Evolutionary conservation across 2,113 vertebrate species (phyloP).

Genomic region (Petrocephalus zakoni): DNA sequence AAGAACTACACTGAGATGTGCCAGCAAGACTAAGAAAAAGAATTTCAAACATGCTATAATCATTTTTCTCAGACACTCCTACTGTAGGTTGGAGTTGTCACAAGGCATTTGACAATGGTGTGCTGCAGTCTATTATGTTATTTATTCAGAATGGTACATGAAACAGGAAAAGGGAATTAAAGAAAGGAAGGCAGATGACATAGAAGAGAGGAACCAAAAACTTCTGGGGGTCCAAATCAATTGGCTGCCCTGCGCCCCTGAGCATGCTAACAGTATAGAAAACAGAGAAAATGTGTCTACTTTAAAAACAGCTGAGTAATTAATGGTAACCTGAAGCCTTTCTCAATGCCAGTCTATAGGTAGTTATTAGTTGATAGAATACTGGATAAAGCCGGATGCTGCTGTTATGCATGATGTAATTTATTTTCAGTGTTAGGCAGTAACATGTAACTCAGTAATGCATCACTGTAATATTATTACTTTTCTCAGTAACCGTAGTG

Average conservation of each 20-base stretch:
- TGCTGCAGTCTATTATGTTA: neutral
- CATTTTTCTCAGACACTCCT: too few relatives aligned
- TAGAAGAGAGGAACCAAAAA: neutral
- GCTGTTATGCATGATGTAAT: too few relatives aligned
- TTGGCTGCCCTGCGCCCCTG: too few relatives aligned
- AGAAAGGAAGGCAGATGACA: neutral
- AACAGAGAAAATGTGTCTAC: neutral
- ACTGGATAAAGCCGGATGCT: neutral
- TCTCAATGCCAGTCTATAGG: neutral
- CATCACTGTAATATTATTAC: too few relatives aligned
- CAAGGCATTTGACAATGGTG: neutral
- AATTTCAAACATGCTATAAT: too few relatives aligned
- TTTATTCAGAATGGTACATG: neutral
- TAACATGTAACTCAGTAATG: too few relatives aligned
- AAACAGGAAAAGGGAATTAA: neutral
- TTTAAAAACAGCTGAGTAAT: neutral
- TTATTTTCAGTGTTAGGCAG: too few relatives aligned
- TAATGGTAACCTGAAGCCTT: neutral
- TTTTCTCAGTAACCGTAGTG: too few relatives aligned
- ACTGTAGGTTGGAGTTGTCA: neutral
- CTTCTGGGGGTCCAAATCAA: neutral
- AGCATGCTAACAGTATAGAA: neutral
- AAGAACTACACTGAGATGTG: too few relatives aligned
- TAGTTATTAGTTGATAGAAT: neutral
- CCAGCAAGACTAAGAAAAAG: too few relatives aligned